These are phyloP conservation scores for Ptychadena robeensis DNA, from an alignment of 2,797 vertebrate genomes.

Conservation along the genomic window DNA sequence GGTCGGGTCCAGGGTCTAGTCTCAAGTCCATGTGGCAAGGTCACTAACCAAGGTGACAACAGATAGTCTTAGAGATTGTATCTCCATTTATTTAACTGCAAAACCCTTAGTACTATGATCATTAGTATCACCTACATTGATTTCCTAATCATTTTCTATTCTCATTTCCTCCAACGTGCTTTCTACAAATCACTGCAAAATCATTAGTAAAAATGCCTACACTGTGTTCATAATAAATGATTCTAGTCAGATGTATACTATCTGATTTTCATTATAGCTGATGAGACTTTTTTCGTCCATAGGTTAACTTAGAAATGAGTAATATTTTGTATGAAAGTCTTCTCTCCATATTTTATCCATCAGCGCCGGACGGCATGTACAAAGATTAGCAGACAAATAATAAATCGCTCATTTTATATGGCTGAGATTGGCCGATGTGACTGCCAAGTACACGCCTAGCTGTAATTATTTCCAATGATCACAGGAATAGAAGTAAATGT, in stretches of 20 bases:
- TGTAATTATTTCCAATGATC: not conserved
- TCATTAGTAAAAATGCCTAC: not conserved
- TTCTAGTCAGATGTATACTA: not conserved
- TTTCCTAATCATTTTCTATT: too few relatives aligned
- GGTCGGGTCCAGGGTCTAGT: not conserved
- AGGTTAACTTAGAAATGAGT: not conserved
- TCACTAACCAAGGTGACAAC: slow-evolving; percentile 41
- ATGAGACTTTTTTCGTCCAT: not conserved
- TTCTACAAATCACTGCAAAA: not conserved
- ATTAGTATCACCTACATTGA: too few relatives aligned
- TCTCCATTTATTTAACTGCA: too few relatives aligned
- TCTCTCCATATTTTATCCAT: too few relatives aligned
- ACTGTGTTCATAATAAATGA: not conserved
- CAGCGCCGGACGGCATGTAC: not conserved
- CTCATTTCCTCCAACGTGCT: too few relatives aligned
- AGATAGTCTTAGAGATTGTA: not conserved
- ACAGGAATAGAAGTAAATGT: not conserved
- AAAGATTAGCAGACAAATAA: not conserved
- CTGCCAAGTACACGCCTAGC: not conserved
- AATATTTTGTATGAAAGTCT: not conserved
- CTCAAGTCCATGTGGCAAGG: slow-evolving; percentile 48
- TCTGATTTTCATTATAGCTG: not conserved
- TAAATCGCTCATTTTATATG: not conserved
- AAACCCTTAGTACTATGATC: too few relatives aligned
- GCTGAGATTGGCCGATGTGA: not conserved